Base-by-base conservation (phyloP, 2,888 invertebrate genomes). In the Ischnura elegans region DNA sequence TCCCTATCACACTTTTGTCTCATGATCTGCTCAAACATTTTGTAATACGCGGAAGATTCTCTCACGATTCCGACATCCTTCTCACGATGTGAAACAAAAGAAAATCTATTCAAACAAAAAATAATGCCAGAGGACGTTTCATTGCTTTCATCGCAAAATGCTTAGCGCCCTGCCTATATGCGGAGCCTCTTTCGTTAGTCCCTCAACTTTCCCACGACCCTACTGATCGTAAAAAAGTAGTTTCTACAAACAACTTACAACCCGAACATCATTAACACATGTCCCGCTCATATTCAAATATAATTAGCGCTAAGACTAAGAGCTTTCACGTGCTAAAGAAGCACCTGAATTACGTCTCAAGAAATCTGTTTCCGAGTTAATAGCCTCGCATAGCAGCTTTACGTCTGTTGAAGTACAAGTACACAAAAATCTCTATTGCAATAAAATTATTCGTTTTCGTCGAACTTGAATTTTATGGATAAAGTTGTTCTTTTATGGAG, bases 181-280 rank as follows among this genome's bases (percentile, higher is more conserved):
- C 36, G 29, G 36, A 76, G 76, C 2, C 8, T 76, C 90, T 61
- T 51, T 66, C 61, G 29, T 47, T 42, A 51, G 87, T 42, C 43
- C 55, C 25, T 29, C 55, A 25, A 61, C 90, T 61, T 90, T 90
- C 90, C 90, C 90, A 90, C 61, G 90, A 90, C 66, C 90, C 19
- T 13, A 2, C 21, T n/a, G 61, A 43, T 90, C 90, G 90, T 90
- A 90, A 90, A 76, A 76, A 76, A 61, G 61, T 43, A 55, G 61
- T 43, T 55, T 90, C 55, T 43, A 21, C 90, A 90, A 90, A 90
- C 90, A 90, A 90, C 66, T 61, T 90, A 90, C 90, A 45, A 43
- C 90, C 61, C 43, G 43, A 66, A 42, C 43, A 55, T 90, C 90
- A 90, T 90, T 90, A 66, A 90, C 90, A 61, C 90, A 43, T 25